phyloP scores from a whole-genome alignment of 2,888 invertebrate species.

The Pandemis cinnamomeana region DNA sequence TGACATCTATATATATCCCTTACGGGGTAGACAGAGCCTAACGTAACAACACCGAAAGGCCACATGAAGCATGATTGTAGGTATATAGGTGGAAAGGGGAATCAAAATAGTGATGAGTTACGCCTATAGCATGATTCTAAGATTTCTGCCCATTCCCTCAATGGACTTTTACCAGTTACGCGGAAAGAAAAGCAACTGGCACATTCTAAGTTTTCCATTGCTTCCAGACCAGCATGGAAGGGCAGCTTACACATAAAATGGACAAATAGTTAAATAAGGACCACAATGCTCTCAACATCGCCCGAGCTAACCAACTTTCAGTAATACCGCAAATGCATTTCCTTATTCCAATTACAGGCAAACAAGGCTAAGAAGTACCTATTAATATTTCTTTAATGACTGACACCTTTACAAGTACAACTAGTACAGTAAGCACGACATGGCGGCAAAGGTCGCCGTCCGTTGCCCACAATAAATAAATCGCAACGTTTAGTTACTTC shows the following conservation, averaged over 20 bases:
- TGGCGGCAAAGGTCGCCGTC: constrained; percentile 25
- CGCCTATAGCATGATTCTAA: too few species aligned
- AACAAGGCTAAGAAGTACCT: constrained; percentile 12
- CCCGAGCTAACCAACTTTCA: background rate
- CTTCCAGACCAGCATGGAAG: too few species aligned
- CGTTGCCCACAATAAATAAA: constrained; percentile 39
- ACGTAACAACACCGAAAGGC: too few species aligned
- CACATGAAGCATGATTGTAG: too few species aligned
- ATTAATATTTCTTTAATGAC: constrained; percentile 9
- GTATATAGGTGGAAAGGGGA: too few species aligned
- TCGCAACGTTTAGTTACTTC: constrained; percentile 64
- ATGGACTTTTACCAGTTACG: too few species aligned
- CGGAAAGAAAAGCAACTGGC: too few species aligned
- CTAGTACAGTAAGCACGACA: constrained; percentile 14
- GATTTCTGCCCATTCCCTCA: too few species aligned
- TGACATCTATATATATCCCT: too few species aligned
- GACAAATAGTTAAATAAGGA: background rate
- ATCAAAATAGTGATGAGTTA: too few species aligned
- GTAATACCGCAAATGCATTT: constrained; percentile 24
- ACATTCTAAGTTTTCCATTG: too few species aligned
- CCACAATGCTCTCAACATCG: background rate
- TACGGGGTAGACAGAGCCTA: too few species aligned
- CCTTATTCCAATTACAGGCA: constrained; percentile 11
- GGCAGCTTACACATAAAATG: background rate
- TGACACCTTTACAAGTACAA: constrained; percentile 13